Percentiles rank a stretch among this genome's conserved stretches.
These are phyloP conservation scores for Psephotus haematonotus DNA, from an alignment of 2,113 vertebrate genomes.

Conservation along the genomic window DNA sequence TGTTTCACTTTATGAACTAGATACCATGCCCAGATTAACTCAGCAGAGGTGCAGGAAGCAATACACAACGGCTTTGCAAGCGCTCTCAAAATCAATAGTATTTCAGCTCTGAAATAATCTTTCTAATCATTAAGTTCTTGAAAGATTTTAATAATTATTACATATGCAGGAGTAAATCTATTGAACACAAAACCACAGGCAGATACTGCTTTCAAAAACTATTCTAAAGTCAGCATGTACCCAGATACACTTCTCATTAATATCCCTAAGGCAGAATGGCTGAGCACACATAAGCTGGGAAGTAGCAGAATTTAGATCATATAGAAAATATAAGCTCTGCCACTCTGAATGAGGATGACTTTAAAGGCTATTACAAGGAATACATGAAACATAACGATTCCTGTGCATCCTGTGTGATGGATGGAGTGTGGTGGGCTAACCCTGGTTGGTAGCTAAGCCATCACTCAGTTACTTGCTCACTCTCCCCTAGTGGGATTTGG, in stretches of 20 bases:
- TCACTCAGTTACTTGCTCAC: accelerated
- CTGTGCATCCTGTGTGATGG: not conserved
- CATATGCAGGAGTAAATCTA: not conserved
- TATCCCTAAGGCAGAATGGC: not conserved
- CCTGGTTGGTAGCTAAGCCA: not conserved
- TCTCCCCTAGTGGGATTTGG: not conserved
- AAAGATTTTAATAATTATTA: not conserved
- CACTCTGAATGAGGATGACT: not conserved
- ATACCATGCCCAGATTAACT: not conserved
- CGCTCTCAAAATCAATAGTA: not conserved
- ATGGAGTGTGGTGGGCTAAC: not conserved
- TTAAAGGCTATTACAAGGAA: not conserved
- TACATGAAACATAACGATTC: not conserved
- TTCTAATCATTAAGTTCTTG: not conserved
- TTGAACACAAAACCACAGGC: not conserved
- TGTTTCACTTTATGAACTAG: not conserved
- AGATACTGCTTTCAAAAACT: not conserved
- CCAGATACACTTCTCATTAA: not conserved
- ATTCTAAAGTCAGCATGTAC: not conserved
- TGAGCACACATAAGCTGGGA: not conserved
- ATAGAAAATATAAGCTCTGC: not conserved
- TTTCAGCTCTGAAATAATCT: not conserved
- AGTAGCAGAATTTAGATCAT: not conserved
- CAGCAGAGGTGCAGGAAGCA: not conserved
- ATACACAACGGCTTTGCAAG: not conserved